Evolutionary conservation across 2,113 vertebrate species (phyloP), one percentile per base, ranked within the genome.

Genomic region (Argyrosomus japonicus): DNA sequence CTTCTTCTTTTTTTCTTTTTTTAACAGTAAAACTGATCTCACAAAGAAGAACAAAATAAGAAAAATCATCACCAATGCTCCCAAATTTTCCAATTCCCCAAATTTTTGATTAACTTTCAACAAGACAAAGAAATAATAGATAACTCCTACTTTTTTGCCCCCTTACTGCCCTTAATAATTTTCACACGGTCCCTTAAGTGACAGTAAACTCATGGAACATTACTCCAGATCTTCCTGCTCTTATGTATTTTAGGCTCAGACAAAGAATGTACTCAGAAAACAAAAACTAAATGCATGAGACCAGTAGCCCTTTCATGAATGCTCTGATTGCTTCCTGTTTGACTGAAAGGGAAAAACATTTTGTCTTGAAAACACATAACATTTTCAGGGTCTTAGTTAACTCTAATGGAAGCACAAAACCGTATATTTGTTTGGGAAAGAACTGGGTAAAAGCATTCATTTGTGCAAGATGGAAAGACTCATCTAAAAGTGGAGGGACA

Each of bases 381-480:
- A 81, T 78, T 75, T 85, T 85, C 81, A 92, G 85, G 90, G 90
- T 80, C 79, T 87, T 84, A 58, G 86, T 91, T 89, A 89, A 87
- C 75, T 75, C 83, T 93, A 92, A 91, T 91, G 90, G 84, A 89
- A 74, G 84, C 64, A 67, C 83, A 84, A 75, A 45, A 70, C 69
- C 53, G 36, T 17, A 5, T 10, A 68, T 82, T 88, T 91, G 83
- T 78, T 86, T 81, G 62, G 61, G 68, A 77, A 61, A 79, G 51
- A 61, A 68, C 10, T 21, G 45, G 73, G 48, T 93, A 83, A 92
- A 91, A 93, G 87, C 89, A 87, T 91, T 89, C 74, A 79, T 86
- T 70, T 88, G 70, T 72, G 47, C 48, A 15, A 84, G 61, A 87
- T 75, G 79, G 76, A 82, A 71, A 47, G 69, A 83, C 54, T 79